Evolutionary conservation across 2,888 invertebrate species (phyloP).

Genomic region (Mesochorus sp.): DNA sequence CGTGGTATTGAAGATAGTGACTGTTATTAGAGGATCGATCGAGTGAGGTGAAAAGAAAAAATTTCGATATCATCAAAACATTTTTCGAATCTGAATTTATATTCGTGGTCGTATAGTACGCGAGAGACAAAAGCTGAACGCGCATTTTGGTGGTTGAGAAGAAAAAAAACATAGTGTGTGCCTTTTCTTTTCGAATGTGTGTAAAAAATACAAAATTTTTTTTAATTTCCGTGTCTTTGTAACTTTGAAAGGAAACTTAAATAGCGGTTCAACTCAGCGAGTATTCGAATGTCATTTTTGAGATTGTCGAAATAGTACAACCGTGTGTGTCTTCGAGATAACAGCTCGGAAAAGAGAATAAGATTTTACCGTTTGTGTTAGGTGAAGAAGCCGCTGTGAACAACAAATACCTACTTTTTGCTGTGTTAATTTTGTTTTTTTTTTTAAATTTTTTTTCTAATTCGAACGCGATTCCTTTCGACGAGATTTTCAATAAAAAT

Average conservation of each 20-base stretch:
- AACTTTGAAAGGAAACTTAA: no score
- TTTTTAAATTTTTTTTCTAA: not conserved
- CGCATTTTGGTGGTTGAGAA: not conserved
- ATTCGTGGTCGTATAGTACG: no score
- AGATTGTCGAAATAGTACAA: not conserved
- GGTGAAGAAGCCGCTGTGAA: conserved; percentile 23
- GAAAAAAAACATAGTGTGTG: conserved; percentile 2
- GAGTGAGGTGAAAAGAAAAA: not conserved
- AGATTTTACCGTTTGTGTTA: not conserved
- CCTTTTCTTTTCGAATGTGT: conserved; percentile 2
- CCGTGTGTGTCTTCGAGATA: conserved; percentile 11
- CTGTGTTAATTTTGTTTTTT: conserved; percentile 19
- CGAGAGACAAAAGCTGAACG: not conserved
- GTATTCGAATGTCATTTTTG: not conserved
- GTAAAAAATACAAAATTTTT: not conserved
- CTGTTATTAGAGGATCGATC: conserved; percentile 23
- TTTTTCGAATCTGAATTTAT: no score
- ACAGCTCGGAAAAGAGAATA: conserved; percentile 2
- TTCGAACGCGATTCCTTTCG: conserved; percentile 9
- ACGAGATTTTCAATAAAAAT: not conserved
- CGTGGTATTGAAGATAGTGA: conserved; percentile 23
- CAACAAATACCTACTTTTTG: conserved; percentile 12
- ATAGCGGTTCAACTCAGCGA: no score
- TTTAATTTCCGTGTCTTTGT: no score
- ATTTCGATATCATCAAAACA: not conserved